Percentiles rank a stretch among this genome's conserved stretches.
Evolutionary conservation across 1,140 invertebrate species (phyloP).

Genomic region (Drosophila varians): DNA sequence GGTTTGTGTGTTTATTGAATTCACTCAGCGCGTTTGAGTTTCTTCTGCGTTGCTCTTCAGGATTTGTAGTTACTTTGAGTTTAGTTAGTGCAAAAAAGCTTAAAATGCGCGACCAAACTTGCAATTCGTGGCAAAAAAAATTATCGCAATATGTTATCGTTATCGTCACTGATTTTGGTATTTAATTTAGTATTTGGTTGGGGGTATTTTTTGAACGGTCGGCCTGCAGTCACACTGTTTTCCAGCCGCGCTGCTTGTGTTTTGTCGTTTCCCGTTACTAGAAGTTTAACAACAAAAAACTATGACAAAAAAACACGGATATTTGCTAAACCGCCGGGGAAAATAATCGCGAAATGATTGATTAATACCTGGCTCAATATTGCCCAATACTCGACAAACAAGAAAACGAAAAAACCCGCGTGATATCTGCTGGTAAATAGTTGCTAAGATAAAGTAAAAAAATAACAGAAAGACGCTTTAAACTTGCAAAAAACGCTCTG

Average conservation of each 20-base stretch:
- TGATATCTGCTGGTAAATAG: slow-evolving; percentile 2
- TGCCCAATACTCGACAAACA: neutral
- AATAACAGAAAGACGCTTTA: neutral
- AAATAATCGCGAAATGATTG: neutral
- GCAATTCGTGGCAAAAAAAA: slow-evolving; percentile 25
- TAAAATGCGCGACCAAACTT: slow-evolving; percentile 5
- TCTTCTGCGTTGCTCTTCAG: neutral
- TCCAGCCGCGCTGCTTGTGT: slow-evolving; percentile 3
- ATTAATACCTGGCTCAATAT: neutral
- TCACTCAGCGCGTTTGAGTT: neutral
- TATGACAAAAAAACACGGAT: neutral
- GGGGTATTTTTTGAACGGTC: neutral
- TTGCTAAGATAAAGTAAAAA: neutral
- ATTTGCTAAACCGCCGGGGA: neutral
- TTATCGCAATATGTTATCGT: slow-evolving; percentile 6
- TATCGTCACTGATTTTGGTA: slow-evolving; percentile 3
- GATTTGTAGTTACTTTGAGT: neutral
- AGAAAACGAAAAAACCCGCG: neutral
- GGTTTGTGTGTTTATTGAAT: neutral
- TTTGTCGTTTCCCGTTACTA: slow-evolving; percentile 2
- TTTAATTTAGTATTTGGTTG: too few relatives aligned
- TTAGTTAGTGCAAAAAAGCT: neutral
- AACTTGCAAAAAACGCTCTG: neutral
- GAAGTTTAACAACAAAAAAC: slow-evolving; percentile 1
- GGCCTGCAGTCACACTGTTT: neutral